A percentile compares a stretch with the other conserved stretches of the same genome.
These are phyloP conservation scores for Urocyon cinereoargenteus DNA, from an alignment of 2,797 vertebrate genomes.

Conservation along the genomic window DNA sequence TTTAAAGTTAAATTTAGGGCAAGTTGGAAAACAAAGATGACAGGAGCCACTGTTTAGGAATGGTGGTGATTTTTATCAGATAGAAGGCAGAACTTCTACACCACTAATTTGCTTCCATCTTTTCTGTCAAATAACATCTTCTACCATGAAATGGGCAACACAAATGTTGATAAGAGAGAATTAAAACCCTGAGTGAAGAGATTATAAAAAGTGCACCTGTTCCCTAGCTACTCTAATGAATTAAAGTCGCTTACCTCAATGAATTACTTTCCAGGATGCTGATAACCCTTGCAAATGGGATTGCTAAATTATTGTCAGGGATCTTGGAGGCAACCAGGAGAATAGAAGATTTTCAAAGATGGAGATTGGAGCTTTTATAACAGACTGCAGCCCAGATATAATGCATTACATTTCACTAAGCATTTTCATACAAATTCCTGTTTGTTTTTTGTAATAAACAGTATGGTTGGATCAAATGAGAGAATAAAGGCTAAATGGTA, in stretches of 20 bases:
- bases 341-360: constrained; percentile 30
- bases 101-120: constrained; percentile 25
- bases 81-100: background rate
- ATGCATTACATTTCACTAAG: background rate
- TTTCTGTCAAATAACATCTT: constrained; percentile 70
- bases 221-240: constrained; percentile 64
- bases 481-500: background rate
- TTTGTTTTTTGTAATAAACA: constrained; percentile 10
- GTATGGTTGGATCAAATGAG: background rate
- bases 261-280: constrained; percentile 50
- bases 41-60: background rate
- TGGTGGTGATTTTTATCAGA: constrained; percentile 57
- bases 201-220: constrained; percentile 62
- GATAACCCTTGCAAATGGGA: constrained; percentile 75
- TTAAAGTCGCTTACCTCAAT: constrained; percentile 65
- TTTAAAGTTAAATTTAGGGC: constrained; percentile 27
- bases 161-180: constrained; percentile 73
- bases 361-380: background rate
- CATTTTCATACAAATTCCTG: constrained; percentile 43
- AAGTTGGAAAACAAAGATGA: background rate
- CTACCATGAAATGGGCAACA: constrained; percentile 48
- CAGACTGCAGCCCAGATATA: background rate
- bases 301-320: constrained; percentile 64
- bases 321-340: constrained; percentile 3
- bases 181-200: constrained; percentile 57